Base-by-base conservation (phyloP, 2,888 invertebrate genomes). In the Gryllus longicercus region DNA sequence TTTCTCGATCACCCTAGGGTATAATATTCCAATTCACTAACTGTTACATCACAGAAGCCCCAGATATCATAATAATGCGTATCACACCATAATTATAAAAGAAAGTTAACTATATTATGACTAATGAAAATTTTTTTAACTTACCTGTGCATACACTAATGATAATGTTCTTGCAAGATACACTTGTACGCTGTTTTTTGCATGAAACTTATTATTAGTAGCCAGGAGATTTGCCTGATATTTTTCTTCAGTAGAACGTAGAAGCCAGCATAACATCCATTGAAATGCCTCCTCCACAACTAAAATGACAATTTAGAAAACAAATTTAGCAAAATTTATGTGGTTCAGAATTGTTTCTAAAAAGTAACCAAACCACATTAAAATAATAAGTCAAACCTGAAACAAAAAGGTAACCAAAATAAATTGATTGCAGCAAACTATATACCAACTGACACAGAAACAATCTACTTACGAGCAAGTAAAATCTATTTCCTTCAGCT, bases 261-360 rank as follows among this genome's bases (percentile, higher is more conserved):
- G 87, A 10, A 97, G 88, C 89, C 94, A 94, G 83, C 94, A 93
- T 77, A 96, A 89, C 38, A 97, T 89, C 96, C 96, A 97, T 86
- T 94, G 92, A 87, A 95, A 96, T 50, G 93, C 91, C 76, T 90
- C 88, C 63, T 90, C 88, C 82, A 94, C 90, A 86, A 93, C 94
- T 95, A 88, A 50, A 91, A 77, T 38, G 16, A 50, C n/a, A 21
- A 76, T n/a, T 23, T 14, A 76, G 1, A 18, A 25, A 76, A 25
- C 11, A 5, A 25, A 25, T 38, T 11, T 1, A 75, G 10, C 3
- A 75, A 14, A 75, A 8, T n/a, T 21, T 23, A 75, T 21, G 38
- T 23, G 5, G 3, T n/a, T 75, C 14, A 75, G 21, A 21, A 75
- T 23, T 2, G 12, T 77, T 77, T 77, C 1, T 23, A 14, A 75